Percentiles rank a stretch among this genome's conserved stretches.
These are phyloP conservation scores for Perodicticus potto DNA, from an alignment of 2,797 vertebrate species.

Conservation along the genomic window DNA sequence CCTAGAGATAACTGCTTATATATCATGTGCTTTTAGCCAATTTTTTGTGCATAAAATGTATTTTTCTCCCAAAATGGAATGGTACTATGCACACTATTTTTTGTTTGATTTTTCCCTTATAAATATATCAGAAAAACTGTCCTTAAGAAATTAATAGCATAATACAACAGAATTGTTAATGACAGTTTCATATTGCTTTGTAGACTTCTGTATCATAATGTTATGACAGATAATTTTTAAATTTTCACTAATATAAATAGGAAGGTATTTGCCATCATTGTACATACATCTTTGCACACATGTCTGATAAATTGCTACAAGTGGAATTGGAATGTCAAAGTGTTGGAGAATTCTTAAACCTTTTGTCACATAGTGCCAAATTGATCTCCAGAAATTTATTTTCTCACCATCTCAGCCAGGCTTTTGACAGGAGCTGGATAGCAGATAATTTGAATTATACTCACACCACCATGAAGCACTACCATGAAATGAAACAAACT, in stretches of 20 bases:
- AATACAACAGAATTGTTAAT: not conserved
- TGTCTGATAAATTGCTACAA: constrained; percentile 46
- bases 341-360: constrained; percentile 48
- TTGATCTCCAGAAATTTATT: constrained; percentile 32
- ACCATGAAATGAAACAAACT: not conserved
- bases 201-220: not conserved
- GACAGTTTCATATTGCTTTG: not conserved
- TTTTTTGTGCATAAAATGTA: not conserved
- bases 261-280: not conserved
- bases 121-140: not conserved
- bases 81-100: not conserved
- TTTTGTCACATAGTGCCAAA: constrained; percentile 52
- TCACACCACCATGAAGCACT: not conserved
- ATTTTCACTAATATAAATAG: not conserved
- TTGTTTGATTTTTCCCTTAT: not conserved
- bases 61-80: not conserved
- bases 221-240: not conserved
- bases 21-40: not conserved
- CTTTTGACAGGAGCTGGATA: constrained; percentile 48
- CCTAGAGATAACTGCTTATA: not conserved
- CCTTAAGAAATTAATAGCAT: not conserved
- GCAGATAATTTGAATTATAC: constrained; percentile 32
- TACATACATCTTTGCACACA: not conserved
- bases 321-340: constrained; percentile 49
- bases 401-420: constrained; percentile 20